These are phyloP conservation scores for Chelonia mydas DNA, from an alignment of 2,797 vertebrate species.

Conservation along the genomic window DNA sequence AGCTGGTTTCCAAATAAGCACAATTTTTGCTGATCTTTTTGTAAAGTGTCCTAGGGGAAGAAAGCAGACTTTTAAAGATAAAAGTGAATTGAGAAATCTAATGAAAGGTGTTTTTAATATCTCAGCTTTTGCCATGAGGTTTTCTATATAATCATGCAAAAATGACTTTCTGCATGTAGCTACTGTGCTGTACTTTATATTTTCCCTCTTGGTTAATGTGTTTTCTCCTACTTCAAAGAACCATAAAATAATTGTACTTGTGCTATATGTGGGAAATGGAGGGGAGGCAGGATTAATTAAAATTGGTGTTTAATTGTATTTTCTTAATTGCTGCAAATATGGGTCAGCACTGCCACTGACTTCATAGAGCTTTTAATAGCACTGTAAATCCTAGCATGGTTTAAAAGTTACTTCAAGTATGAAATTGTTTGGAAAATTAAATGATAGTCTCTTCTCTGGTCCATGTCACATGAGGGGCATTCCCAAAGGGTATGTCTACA, in stretches of 20 bases:
- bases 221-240: slow-evolving; percentile 66
- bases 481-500: neutral
- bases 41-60: neutral
- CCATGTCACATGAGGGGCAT: neutral
- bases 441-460: neutral
- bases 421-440: neutral
- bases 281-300: slow-evolving; percentile 64
- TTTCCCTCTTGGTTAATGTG: slow-evolving; percentile 39
- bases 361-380: slow-evolving; percentile 61
- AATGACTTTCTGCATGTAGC: neutral
- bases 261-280: slow-evolving; percentile 22
- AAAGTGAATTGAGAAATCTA: slow-evolving; percentile 52
- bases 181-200: neutral
- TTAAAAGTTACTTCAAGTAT: slow-evolving; percentile 59
- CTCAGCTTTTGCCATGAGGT: slow-evolving; percentile 39
- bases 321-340: slow-evolving; percentile 70
- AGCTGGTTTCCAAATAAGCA: neutral
- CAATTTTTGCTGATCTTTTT: neutral
- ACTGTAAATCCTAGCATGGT: slow-evolving; percentile 58
- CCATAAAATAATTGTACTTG: slow-evolving; percentile 57
- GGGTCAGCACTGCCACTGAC: slow-evolving; percentile 35
- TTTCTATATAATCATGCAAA: slow-evolving; percentile 34
- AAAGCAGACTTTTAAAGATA: slow-evolving; percentile 42
- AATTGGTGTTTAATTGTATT: slow-evolving; percentile 63
- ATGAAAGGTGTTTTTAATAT: neutral